Evolutionary conservation across 2,888 invertebrate genomes (phyloP), one percentile per base, ranked within the genome.

Genomic region (Nipponacmea schrenckii): DNA sequence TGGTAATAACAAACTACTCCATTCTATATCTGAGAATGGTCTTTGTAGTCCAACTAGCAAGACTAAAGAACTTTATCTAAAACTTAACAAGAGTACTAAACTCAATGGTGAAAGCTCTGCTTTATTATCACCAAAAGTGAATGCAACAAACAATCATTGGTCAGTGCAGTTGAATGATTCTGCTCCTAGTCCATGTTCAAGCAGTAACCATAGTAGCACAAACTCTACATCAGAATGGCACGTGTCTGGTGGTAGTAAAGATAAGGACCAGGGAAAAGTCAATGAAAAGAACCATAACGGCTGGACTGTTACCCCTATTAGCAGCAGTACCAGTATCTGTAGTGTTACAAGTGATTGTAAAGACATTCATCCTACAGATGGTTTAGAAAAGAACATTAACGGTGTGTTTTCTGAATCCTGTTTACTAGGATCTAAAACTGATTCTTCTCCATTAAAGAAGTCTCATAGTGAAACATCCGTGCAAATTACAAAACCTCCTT

Each of bases 201-300:
- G 87, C 74, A 56, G 56, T 56, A 56, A 56, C 5, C 82, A 75
- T 68, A 84, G 83, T 46, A 87, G 86, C 78, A 82, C 85, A 10
- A 87, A 86, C 74, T 89, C 88, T 12, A 88, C 89, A 2, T 83
- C 86, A 65, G 88, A 85, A 27, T 89, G 89, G 89, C 81, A 82
- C 45, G 85, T 88, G 8, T 78, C 76, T 24, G 81, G 82, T 39
- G 75, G 75, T 69, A 72, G 75, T 27, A 75, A n/a, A n/a, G n/a
- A n/a, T n/a, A 76, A 12, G 62, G 65, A 56, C 67, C 67, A n/a
- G 27, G 24, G 14, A 71, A 62, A 24, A 71, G 75, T 14, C 76
- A 77, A 48, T 27, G 72, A 10, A 65, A 73, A 26, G 82, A 82
- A 24, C 26, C 74, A 67, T 68, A 69, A 76, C 8, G 82, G 83